Evolutionary conservation across 2,797 vertebrate species (phyloP), one percentile per base, ranked within the genome.

Genomic region (Liparis tanakae): DNA sequence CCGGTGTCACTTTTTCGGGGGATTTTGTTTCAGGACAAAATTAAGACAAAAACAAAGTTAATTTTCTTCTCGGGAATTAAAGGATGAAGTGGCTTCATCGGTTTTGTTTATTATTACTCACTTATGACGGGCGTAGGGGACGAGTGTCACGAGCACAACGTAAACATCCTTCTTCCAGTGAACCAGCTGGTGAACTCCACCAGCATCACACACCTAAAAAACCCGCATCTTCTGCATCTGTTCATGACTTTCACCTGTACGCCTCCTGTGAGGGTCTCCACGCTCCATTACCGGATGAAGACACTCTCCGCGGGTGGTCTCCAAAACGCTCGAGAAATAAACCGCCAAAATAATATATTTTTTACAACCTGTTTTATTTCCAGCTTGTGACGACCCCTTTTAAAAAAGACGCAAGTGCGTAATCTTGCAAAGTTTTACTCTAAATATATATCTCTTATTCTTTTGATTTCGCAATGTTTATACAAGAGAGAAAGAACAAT

Each of bases 201-300:
- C 82, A 69, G 84, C 84, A 84, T 87, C 51, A 10, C 20, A 59
- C 25, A 48, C 69, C 59, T 43, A 20, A 71, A 72, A 50, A 77
- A 56, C 78, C 78, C 65, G 33, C 84, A 82, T 79, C 78, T 65
- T 54, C 57, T 80, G 37, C 79, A 74, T 87, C 82, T 91, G 81
- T 92, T 93, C 88, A 86, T 84, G 82, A 92, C 88, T 92, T 94
- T 93, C 87, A 92, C 92, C 91, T 91, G 93, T 83, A 79, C 73
- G 34, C 84, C 87, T 87, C 82, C 88, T 88, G 84, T 92, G 88
- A 87, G 93, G 93, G 92, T 87, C 54, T 69, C 77, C 79, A 94
- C 70, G 93, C 90, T 92, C 85, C 92, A 93, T 93, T 94, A 91
- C 91, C 82, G 80, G 60, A 90, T 64, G 86, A 91, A 79, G 93